phyloP scores from a whole-genome alignment of 2,113 vertebrate species.

The Bubo blakistoni region DNA sequence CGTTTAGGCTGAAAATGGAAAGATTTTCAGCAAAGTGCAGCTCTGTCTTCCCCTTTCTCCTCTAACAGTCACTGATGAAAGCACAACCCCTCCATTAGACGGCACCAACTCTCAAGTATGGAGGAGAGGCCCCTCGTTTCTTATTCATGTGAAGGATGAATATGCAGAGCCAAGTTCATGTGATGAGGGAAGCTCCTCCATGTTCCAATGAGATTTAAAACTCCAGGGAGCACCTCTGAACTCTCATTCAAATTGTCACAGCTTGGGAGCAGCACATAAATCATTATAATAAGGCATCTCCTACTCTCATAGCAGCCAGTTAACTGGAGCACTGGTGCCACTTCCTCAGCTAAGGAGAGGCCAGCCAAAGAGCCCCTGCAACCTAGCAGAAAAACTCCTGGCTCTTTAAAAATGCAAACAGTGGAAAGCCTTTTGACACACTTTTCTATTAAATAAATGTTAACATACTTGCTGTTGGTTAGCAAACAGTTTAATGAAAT shows the following conservation, averaged over 20 bases:
- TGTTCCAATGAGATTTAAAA: not conserved
- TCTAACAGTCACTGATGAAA: not conserved
- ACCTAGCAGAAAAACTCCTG: not conserved
- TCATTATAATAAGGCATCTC: not conserved
- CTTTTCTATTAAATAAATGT: not conserved
- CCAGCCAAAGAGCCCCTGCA: not conserved
- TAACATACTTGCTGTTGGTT: not conserved
- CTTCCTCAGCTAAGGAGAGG: not conserved
- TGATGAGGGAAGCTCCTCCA: not conserved
- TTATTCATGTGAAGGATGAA: not conserved
- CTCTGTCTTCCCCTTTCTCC: not conserved
- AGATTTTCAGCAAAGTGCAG: not conserved
- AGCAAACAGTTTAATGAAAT: conserved; percentile 8
- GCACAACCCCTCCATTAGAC: not conserved
- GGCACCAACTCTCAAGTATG: accelerated
- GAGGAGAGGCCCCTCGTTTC: accelerated
- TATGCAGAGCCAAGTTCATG: not conserved
- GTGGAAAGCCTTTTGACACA: not conserved
- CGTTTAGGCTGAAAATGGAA: not conserved
- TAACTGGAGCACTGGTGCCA: not conserved
- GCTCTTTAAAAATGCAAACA: not conserved
- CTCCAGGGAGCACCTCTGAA: not conserved
- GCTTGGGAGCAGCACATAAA: not conserved
- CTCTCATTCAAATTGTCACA: not conserved
- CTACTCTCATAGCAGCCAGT: not conserved